Evolutionary conservation across 2,888 invertebrate species (phyloP).

Genomic region (Drosophila kanekoi): DNA sequence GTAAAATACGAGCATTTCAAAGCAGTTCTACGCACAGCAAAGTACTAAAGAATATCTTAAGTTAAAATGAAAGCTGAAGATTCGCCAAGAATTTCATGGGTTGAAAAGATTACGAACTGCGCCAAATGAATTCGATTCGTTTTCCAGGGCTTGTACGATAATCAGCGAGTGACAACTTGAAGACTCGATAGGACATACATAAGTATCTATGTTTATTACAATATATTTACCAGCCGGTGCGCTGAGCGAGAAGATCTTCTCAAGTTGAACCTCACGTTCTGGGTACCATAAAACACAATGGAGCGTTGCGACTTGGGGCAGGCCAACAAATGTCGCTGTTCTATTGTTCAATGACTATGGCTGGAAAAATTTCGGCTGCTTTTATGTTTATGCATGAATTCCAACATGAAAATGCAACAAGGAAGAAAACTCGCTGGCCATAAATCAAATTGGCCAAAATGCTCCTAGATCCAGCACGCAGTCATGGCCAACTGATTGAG

Average conservation of each 20-base stretch:
- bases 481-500: slow-evolving; percentile 76
- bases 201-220: slow-evolving; percentile 25
- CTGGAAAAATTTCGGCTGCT: slow-evolving; percentile 69
- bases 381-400: slow-evolving; percentile 77
- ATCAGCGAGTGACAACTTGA: slow-evolving; percentile 53
- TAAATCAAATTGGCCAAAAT: slow-evolving; percentile 70
- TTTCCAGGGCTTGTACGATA: slow-evolving; percentile 1
- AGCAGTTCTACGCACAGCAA: slow-evolving; percentile 47
- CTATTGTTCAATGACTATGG: slow-evolving; percentile 67
- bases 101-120: slow-evolving; percentile 37
- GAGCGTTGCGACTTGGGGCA: slow-evolving; percentile 52
- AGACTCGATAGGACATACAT: slow-evolving; percentile 25
- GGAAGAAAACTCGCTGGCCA: slow-evolving; percentile 63
- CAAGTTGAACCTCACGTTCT: slow-evolving; percentile 70
- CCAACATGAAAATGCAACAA: slow-evolving; percentile 73
- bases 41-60: slow-evolving; percentile 25
- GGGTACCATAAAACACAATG: slow-evolving; percentile 70
- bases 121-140: slow-evolving; percentile 62
- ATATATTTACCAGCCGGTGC: slow-evolving; percentile 17
- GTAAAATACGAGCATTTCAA: slow-evolving; percentile 30
- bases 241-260: slow-evolving; percentile 44
- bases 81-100: slow-evolving; percentile 37
- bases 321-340: slow-evolving; percentile 50
- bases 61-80: slow-evolving; percentile 37
- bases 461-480: slow-evolving; percentile 56